Conservation (phyloP, 2,888 invertebrate genomes). For the Erebia aethiops region DNA sequence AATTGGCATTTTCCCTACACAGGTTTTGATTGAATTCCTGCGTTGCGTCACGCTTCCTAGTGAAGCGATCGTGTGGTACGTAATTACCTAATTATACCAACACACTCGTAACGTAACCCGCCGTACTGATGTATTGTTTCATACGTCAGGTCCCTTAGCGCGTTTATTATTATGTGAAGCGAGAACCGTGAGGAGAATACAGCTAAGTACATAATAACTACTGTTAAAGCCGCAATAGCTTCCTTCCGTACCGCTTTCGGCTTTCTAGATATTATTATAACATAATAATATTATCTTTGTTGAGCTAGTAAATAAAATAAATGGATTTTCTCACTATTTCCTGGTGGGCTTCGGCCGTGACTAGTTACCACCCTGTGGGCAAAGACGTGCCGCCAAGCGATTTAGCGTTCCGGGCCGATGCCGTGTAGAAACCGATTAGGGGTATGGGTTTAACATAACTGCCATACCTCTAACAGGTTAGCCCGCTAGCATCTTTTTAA, state of each 20-base stretch:
- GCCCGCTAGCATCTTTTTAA: no score
- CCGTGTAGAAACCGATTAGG: no score
- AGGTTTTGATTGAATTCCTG: constrained; percentile 20
- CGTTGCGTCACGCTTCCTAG: constrained; percentile 20
- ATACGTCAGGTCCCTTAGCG: background rate
- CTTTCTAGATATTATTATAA: background rate
- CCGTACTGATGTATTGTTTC: background rate
- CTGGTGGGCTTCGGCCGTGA: no score
- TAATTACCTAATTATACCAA: constrained; percentile 28
- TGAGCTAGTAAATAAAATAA: background rate
- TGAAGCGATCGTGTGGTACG: constrained; percentile 12
- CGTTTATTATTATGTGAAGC: background rate
- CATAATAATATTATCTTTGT: background rate
- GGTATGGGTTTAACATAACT: no score
- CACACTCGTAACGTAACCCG: constrained; percentile 5
- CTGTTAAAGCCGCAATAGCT: background rate
- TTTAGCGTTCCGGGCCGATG: no score
- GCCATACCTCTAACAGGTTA: no score
- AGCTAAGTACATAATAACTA: background rate
- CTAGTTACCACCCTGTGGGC: no score
- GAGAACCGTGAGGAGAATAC: background rate
- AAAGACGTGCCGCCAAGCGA: no score
- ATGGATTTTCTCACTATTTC: background rate
- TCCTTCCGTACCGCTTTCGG: constrained; percentile 1
- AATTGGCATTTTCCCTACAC: background rate